A percentile compares a stretch with the other conserved stretches of the same genome.
phyloP scores from a whole-genome alignment of 2,888 invertebrate genomes.

The Eurytoma californica region DNA sequence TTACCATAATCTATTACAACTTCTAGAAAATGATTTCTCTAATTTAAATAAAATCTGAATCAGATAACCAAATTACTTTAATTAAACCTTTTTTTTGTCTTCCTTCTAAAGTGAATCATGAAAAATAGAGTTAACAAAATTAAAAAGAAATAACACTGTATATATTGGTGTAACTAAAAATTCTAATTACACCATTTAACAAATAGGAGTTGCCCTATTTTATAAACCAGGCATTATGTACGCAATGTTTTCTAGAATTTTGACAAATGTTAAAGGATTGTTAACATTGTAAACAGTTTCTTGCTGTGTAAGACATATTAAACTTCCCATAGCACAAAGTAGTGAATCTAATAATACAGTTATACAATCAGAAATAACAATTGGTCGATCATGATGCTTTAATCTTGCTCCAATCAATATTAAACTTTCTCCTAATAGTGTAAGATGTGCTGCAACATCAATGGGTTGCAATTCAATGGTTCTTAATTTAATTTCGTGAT shows the following conservation, averaged over 20 bases:
- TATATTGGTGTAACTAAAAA: too few species aligned
- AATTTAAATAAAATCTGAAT: too few species aligned
- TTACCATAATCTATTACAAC: too few species aligned
- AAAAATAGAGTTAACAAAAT: too few species aligned
- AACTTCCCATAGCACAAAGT: slow-evolving; percentile 92
- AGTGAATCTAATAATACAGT: slow-evolving; percentile 95
- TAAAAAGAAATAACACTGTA: too few species aligned
- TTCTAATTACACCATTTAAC: too few species aligned
- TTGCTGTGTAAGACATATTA: slow-evolving; percentile 89
- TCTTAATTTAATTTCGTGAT: slow-evolving; percentile 75
- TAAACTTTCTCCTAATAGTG: slow-evolving; percentile 94
- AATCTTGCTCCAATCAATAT: slow-evolving; percentile 94
- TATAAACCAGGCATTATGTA: slow-evolving; percentile 82
- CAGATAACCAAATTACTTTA: too few species aligned
- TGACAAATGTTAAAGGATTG: slow-evolving; percentile 76
- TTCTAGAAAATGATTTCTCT: too few species aligned
- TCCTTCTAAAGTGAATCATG: too few species aligned
- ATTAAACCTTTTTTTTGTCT: too few species aligned
- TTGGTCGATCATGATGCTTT: slow-evolving; percentile 96
- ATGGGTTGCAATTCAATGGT: slow-evolving; percentile 80
- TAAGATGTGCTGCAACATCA: slow-evolving; percentile 94
- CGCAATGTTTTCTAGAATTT: slow-evolving; percentile 94
- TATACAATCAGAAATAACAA: slow-evolving; percentile 95
- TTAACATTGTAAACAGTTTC: slow-evolving; percentile 80
- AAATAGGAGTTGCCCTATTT: slow-evolving; percentile 35